Conservation (phyloP, 1,140 invertebrate species). For the Branchinecta lindahli region DNA sequence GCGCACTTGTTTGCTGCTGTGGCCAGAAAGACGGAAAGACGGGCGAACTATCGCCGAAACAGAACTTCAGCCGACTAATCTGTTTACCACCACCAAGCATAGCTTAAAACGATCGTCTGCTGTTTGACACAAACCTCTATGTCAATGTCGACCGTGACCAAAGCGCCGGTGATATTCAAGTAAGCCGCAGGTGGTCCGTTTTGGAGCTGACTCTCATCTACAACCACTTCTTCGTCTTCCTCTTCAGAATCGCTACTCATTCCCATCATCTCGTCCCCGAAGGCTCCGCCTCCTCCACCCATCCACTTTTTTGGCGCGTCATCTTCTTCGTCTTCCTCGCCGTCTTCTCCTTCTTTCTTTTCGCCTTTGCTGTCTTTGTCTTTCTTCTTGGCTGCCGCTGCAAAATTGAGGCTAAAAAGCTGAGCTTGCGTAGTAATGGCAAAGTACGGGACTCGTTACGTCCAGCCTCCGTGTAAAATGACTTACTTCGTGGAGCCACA, state of each 20-base stretch:
- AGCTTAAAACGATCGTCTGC: too few relatives aligned
- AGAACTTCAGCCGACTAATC: too few relatives aligned
- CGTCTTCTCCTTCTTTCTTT: not conserved
- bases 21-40: too few relatives aligned
- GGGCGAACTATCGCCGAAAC: too few relatives aligned
- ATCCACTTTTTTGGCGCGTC: slow-evolving; percentile 12
- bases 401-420: too few relatives aligned
- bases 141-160: slow-evolving; percentile 18
- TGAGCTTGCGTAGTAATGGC: too few relatives aligned
- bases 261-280: slow-evolving; percentile 10
- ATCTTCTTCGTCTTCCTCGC: not conserved
- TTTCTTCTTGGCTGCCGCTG: not conserved
- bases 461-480: too few relatives aligned
- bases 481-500: too few relatives aligned
- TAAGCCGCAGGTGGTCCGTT: slow-evolving; percentile 10
- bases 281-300: slow-evolving; percentile 17
- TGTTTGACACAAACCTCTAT: slow-evolving; percentile 9
- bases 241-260: slow-evolving; percentile 4
- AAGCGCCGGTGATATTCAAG: slow-evolving; percentile 12
- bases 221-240: not conserved
- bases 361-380: slow-evolving; percentile 3
- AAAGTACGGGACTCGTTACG: too few relatives aligned
- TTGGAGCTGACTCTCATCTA: slow-evolving; percentile 13
- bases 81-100: too few relatives aligned
- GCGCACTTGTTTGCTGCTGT: too few relatives aligned